Conservation (phyloP, 2,113 vertebrate species). For the Poecilia latipinna region DNA sequence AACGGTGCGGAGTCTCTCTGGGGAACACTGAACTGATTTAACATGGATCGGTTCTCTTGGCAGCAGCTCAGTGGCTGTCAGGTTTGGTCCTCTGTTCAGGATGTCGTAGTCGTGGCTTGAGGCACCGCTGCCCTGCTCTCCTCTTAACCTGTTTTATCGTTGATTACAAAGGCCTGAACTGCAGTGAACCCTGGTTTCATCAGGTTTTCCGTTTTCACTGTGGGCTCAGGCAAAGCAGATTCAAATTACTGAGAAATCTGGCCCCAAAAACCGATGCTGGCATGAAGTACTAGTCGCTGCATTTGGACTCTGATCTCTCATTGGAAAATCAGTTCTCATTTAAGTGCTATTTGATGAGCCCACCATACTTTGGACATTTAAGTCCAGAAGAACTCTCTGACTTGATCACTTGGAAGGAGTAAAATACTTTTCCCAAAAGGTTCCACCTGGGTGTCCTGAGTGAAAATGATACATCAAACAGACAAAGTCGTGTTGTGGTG, state of each 20-base stretch:
- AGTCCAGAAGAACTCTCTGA: slow-evolving; percentile 54
- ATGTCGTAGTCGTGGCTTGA: slow-evolving; percentile 59
- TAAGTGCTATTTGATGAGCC: slow-evolving; percentile 59
- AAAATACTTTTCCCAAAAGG: slow-evolving; percentile 52
- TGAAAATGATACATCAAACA: slow-evolving; percentile 43
- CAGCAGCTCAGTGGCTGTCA: slow-evolving; percentile 50
- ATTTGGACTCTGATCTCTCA: slow-evolving; percentile 41
- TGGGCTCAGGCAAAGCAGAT: slow-evolving; percentile 10
- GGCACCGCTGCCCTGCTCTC: slow-evolving; percentile 47
- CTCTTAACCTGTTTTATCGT: slow-evolving; percentile 55
- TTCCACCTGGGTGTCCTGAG: slow-evolving; percentile 29
- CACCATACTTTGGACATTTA: slow-evolving; percentile 59
- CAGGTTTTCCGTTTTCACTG: slow-evolving; percentile 19
- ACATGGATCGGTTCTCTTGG: slow-evolving; percentile 58
- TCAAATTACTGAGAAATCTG: slow-evolving; percentile 38
- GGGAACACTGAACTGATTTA: slow-evolving; percentile 68
- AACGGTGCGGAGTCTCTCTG: slow-evolving; percentile 42
- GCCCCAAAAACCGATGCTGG: slow-evolving; percentile 32
- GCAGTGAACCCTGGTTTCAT: slow-evolving; percentile 39
- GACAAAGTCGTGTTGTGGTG: slow-evolving; percentile 21
- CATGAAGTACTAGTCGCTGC: slow-evolving; percentile 15
- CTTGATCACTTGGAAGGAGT: slow-evolving; percentile 32
- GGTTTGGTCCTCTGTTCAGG: slow-evolving; percentile 52
- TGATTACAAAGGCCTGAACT: slow-evolving; percentile 32
- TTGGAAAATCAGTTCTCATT: slow-evolving; percentile 59